Base-by-base conservation (phyloP, 2,888 invertebrate species). In the Heteromyza rotundicornis region DNA sequence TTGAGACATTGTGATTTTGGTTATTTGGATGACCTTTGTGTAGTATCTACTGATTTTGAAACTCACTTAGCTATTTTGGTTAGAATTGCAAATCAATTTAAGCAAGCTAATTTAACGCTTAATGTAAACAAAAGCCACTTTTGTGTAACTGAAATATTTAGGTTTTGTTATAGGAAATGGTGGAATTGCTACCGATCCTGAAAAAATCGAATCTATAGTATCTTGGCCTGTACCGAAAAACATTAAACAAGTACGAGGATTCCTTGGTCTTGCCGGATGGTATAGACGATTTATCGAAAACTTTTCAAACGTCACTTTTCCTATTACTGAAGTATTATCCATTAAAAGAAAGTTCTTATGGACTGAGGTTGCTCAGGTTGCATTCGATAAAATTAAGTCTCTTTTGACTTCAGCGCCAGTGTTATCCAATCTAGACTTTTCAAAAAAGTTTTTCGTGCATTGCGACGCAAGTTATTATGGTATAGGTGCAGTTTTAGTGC, bases 211-310 rank as follows among this genome's bases (percentile, higher is more conserved):
- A 27, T 52, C 62, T 1, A 67, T 67, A 10, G n/a, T 59, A 1
- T 51, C 59, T 5, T 65, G 65, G 60, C 70, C 70, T 0, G 22
- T 61, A 1, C 70, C 70, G 20, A 66, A 61, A 22, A 63, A 58
- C 1, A 10, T 63, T 2, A 65, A 65, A 23, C 66, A 69, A 40
- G 66, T 70, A 12, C 57, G 69, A 1, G 64, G 70, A 20, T 67
- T 71, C 19, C 36, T 70, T 16, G 68, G 69, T 1, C 56, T 72
- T 47, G 67, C n/a, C n/a, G n/a, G n/a, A n/a, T n/a, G n/a, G n/a
- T n/a, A n/a, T n/a, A n/a, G n/a, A n/a, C n/a, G n/a, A 65, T 2
- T 67, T 47, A 68, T 67, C 24, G 61, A n/a, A n/a, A n/a, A n/a
- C n/a, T n/a, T n/a, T n/a, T n/a, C 64, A 1, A 23, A 55, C 0